Percentiles rank a stretch among this genome's conserved stretches.
Evolutionary conservation across 1,140 invertebrate species (phyloP).

Genomic region (Dolichoris vasculosae): DNA sequence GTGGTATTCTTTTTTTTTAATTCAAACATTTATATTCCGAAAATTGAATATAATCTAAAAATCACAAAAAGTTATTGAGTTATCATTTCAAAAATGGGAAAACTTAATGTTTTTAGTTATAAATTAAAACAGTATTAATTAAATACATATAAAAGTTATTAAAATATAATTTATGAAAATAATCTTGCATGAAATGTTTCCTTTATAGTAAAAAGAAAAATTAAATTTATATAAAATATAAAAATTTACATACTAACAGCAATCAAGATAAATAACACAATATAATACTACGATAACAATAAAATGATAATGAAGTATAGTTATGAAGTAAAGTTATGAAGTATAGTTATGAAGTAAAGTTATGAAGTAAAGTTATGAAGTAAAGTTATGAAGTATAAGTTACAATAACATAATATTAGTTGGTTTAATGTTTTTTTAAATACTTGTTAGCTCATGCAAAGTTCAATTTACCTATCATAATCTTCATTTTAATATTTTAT

Average conservation of each 20-base stretch:
- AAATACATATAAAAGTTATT: too few species aligned
- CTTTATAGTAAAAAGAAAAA: neutral
- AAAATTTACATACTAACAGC: neutral
- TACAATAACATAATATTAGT: neutral
- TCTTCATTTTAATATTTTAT: neutral
- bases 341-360: neutral
- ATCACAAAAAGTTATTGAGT: too few species aligned
- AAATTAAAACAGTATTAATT: too few species aligned
- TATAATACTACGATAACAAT: conserved; percentile 4
- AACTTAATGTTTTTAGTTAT: too few species aligned
- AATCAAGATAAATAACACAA: neutral
- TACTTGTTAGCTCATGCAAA: neutral
- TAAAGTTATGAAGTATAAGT: neutral
- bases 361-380: neutral
- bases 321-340: neutral
- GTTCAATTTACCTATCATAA: neutral
- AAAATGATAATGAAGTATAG: neutral
- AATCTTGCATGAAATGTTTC: neutral
- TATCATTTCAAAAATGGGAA: too few species aligned
- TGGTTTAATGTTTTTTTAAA: neutral
- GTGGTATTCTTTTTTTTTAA: too few species aligned
- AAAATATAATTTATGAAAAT: too few species aligned
- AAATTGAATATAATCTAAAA: too few species aligned
- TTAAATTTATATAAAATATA: neutral
- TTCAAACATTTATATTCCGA: too few species aligned